Percentiles rank a stretch among this genome's conserved stretches.
Conservation (phyloP, 2,888 invertebrate species). For the Trachelus tabidus region DNA sequence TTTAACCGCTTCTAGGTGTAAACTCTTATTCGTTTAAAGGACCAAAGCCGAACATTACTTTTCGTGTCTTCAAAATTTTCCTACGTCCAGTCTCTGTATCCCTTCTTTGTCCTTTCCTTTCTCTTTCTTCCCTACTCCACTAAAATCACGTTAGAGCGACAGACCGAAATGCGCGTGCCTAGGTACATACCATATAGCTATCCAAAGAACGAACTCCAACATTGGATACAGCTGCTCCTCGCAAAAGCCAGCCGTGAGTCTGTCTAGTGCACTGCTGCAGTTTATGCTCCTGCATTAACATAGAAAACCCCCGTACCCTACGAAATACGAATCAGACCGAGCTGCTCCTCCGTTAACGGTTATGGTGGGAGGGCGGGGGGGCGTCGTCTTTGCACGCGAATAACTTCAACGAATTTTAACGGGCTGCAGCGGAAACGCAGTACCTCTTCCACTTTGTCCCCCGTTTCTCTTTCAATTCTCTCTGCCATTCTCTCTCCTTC, state of each 20-base stretch:
- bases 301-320: slow-evolving; percentile 38
- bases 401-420: slow-evolving; percentile 39
- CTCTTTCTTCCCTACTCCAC: not conserved
- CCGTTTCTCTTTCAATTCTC: slow-evolving; percentile 33
- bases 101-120: not conserved
- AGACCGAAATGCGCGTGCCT: not conserved
- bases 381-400: slow-evolving; percentile 34
- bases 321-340: slow-evolving; percentile 48
- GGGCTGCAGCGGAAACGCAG: not conserved
- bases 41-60: not conserved
- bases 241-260: slow-evolving; percentile 30
- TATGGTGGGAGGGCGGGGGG: slow-evolving; percentile 20
- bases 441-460: slow-evolving; percentile 22
- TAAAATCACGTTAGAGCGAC: not conserved
- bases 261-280: slow-evolving; percentile 31
- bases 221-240: slow-evolving; percentile 54
- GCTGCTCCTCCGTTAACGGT: slow-evolving; percentile 32
- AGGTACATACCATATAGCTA: not conserved
- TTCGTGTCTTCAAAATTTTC: not conserved
- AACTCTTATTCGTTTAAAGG: no score
- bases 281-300: slow-evolving; percentile 56
- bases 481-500: slow-evolving; percentile 20
- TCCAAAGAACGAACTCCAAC: slow-evolving; percentile 21
- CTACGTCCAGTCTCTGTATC: not conserved
- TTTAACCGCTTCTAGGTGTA: no score